Percentiles rank a stretch among this genome's conserved stretches.
Conservation (phyloP, 2,113 vertebrate species). For the Cyanoderma ruficeps region DNA sequence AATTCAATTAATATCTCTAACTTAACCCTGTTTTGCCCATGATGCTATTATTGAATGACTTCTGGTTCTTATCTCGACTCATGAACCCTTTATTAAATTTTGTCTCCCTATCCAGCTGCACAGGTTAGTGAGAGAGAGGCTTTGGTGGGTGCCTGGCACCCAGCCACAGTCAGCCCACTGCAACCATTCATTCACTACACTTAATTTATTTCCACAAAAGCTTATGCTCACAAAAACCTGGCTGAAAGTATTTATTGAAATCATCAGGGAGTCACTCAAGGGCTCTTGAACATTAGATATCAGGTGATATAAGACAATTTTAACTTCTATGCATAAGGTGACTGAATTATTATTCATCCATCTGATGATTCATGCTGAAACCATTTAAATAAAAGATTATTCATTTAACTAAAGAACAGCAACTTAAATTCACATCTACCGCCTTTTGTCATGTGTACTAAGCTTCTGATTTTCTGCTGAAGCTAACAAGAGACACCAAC, state of each 20-base stretch:
- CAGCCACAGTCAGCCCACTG: not conserved
- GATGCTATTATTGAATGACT: not conserved
- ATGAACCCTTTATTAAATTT: not conserved
- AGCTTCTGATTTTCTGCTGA: not conserved
- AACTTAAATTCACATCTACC: not conserved
- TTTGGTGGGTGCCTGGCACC: not conserved
- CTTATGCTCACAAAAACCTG: not conserved
- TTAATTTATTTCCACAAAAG: not conserved
- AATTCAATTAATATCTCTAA: not conserved
- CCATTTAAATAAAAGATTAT: not conserved
- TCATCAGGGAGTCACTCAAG: not conserved
- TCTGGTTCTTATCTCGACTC: not conserved
- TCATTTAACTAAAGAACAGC: not conserved
- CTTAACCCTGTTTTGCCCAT: not conserved
- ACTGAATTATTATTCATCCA: not conserved
- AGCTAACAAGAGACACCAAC: not conserved
- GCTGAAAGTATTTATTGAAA: not conserved
- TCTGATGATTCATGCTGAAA: not conserved
- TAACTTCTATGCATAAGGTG: not conserved
- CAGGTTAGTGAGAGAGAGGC: not conserved
- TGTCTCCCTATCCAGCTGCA: not conserved
- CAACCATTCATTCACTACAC: not conserved
- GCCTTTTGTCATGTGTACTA: not conserved
- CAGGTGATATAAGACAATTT: not conserved
- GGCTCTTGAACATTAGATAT: not conserved